Evolutionary conservation across 2,888 invertebrate genomes (phyloP).

Genomic region (Synanthedon formicaeformis): DNA sequence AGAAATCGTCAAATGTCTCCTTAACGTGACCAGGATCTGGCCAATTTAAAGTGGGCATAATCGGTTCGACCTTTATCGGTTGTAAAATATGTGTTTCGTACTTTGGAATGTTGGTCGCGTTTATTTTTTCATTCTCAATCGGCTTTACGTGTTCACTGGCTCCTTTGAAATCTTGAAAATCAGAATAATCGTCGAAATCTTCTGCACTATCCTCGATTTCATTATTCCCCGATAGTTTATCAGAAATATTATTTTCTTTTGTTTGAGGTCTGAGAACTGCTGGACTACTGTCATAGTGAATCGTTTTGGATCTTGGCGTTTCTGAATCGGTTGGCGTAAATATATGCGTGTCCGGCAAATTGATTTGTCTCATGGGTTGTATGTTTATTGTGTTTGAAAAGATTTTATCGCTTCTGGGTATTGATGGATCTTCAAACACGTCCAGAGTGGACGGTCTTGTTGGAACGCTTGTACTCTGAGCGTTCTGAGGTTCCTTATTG

Average conservation of each 20-base stretch:
- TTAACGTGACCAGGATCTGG: conserved; percentile 63
- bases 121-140: background rate
- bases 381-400: conserved; percentile 49
- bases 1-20: conserved; percentile 54
- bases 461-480: conserved; percentile 14
- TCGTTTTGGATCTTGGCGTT: conserved; percentile 63
- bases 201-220: conserved; percentile 16
- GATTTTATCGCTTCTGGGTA: conserved; percentile 42
- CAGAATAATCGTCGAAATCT: conserved; percentile 49
- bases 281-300: conserved; percentile 49
- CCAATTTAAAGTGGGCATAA: conserved; percentile 60
- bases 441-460: conserved; percentile 39
- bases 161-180: conserved; percentile 56
- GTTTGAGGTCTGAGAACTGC: conserved; percentile 35
- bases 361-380: conserved; percentile 59
- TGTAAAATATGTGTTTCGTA: conserved; percentile 47
- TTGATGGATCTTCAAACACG: conserved; percentile 36
- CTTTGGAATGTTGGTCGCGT: background rate
- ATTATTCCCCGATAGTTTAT: conserved; percentile 6
- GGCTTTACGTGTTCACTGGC: conserved; percentile 10
- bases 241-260: conserved; percentile 10
- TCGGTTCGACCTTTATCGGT: conserved; percentile 53
- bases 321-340: conserved; percentile 66
- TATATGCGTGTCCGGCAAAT: conserved; percentile 62
- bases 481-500: conserved; percentile 35